Conservation (phyloP, 2,797 vertebrate genomes). For the Gila robusta region DNA sequence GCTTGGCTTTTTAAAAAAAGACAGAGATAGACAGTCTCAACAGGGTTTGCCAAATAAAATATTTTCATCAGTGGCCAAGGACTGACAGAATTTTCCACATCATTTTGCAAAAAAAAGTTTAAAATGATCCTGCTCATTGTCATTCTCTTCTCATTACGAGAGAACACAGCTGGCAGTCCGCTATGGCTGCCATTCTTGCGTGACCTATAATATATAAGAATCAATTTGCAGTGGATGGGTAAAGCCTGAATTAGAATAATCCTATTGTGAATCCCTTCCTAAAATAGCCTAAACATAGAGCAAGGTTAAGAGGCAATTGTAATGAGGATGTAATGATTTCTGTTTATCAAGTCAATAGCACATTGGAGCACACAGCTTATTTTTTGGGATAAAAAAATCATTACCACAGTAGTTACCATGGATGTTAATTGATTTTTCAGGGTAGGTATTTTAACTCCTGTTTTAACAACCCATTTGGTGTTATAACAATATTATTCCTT, state of each 20-base stretch:
- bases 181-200: conserved; percentile 28
- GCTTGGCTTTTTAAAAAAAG: background rate
- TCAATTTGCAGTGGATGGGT: conserved; percentile 42
- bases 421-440: background rate
- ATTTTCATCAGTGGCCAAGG: conserved; percentile 18
- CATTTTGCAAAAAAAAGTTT: background rate
- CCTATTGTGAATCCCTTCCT: background rate
- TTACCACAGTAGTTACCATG: background rate
- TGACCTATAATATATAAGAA: conserved; percentile 42
- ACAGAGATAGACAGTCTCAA: background rate
- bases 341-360: conserved; percentile 13
- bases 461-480: background rate
- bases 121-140: conserved; percentile 12
- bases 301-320: background rate
- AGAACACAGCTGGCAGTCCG: conserved; percentile 13
- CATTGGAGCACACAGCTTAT: background rate
- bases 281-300: conserved; percentile 22
- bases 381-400: background rate
- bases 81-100: conserved; percentile 37
- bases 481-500: background rate
- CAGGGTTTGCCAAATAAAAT: conserved; percentile 29
- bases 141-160: conserved; percentile 10
- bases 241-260: conserved; percentile 29
- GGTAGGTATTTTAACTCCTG: background rate
- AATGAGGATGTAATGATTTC: background rate